A percentile compares a stretch with the other conserved stretches of the same genome.
Evolutionary conservation across 2,888 invertebrate genomes (phyloP).

Genomic region (Automeris io): DNA sequence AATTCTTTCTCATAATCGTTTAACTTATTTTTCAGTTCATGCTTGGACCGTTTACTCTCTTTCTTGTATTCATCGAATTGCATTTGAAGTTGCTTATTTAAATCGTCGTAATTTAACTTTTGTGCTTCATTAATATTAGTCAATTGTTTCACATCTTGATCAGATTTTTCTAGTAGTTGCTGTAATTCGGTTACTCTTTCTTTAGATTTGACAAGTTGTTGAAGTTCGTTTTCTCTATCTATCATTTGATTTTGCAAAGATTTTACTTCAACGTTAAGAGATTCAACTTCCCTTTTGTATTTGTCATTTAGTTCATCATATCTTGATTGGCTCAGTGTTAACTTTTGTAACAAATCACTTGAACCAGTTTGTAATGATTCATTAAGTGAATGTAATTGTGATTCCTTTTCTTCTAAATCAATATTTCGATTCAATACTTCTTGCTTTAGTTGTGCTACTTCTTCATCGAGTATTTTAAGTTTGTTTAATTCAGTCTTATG

Average conservation of each 20-base stretch:
- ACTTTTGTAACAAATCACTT: conserved; percentile 43
- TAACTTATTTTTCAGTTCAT: conserved; percentile 74
- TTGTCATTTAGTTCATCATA: conserved; percentile 50
- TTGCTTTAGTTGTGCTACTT: conserved; percentile 41
- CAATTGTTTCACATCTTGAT: conserved; percentile 61
- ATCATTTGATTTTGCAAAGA: conserved; percentile 42
- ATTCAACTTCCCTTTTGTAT: conserved; percentile 51
- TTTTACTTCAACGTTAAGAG: conserved; percentile 48
- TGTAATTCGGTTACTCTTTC: conserved; percentile 60
- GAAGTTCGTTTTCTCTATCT: conserved; percentile 49
- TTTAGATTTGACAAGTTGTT: conserved; percentile 48
- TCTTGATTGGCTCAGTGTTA: conserved; percentile 50
- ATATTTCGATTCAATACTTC: conserved; percentile 39
- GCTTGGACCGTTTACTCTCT: conserved; percentile 67
- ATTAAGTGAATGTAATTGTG: conserved; percentile 39
- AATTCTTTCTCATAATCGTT: conserved; percentile 69
- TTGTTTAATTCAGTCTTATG: conserved; percentile 39
- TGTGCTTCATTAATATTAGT: conserved; percentile 66
- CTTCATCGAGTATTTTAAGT: conserved; percentile 40
- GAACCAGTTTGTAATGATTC: conserved; percentile 42
- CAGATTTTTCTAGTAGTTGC: conserved; percentile 55
- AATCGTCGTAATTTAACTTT: conserved; percentile 66
- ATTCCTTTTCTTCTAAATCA: conserved; percentile 44
- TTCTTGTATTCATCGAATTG: conserved; percentile 64
- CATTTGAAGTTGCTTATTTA: conserved; percentile 58